These are phyloP conservation scores for Drosophila nikananu DNA, from an alignment of 1,140 invertebrate species.

Conservation along the genomic window DNA sequence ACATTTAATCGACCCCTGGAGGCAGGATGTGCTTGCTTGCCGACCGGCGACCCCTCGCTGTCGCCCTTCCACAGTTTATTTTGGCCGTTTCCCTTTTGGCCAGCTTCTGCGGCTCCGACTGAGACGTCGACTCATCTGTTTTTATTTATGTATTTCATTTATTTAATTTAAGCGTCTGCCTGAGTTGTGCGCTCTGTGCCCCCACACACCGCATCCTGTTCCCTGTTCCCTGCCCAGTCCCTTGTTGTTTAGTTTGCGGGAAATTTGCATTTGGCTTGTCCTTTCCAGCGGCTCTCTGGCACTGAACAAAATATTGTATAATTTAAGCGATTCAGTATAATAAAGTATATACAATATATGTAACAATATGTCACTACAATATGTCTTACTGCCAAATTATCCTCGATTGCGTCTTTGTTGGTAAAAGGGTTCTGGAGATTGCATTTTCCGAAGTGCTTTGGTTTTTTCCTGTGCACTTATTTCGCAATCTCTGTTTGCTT, in stretches of 20 bases:
- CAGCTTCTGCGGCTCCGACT: slow-evolving; percentile 32
- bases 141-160: slow-evolving; percentile 80
- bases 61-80: slow-evolving; percentile 26
- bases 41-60: not conserved
- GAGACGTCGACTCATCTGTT: slow-evolving; percentile 57
- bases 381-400: too few species aligned
- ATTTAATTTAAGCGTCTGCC: slow-evolving; percentile 77
- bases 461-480: not conserved
- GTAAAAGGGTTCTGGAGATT: not conserved
- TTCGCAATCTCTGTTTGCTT: slow-evolving; percentile 40
- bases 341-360: too few species aligned
- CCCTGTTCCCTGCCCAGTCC: not conserved
- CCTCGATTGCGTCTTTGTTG: too few species aligned
- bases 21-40: slow-evolving; percentile 8
- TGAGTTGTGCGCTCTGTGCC: slow-evolving; percentile 26
- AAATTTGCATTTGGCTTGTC: slow-evolving; percentile 53
- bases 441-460: not conserved
- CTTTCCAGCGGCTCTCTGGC: slow-evolving; percentile 28
- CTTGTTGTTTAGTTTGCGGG: slow-evolving; percentile 28
- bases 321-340: not conserved
- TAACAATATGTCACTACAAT: too few species aligned
- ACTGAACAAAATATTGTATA: slow-evolving; percentile 12
- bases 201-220: slow-evolving; percentile 10
- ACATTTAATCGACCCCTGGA: slow-evolving; percentile 39
- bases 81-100: slow-evolving; percentile 43